phyloP scores from a whole-genome alignment of 2,113 vertebrate species.

The Bubo bubo region DNA sequence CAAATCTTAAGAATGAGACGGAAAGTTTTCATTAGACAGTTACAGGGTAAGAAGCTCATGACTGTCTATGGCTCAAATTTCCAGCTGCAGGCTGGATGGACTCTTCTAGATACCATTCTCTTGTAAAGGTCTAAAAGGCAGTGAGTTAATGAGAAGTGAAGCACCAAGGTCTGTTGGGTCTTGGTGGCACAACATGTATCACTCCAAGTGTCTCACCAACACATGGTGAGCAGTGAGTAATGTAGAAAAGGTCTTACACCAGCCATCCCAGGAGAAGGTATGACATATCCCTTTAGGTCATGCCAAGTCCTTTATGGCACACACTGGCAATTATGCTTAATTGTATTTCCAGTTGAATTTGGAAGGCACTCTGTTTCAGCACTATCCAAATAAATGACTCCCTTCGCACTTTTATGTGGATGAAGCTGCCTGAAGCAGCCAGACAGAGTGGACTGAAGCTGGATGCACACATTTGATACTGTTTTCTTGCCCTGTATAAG shows the following conservation, averaged over 20 bases:
- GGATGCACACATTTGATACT: neutral
- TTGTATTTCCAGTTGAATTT: neutral
- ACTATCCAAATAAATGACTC: neutral
- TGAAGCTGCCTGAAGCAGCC: neutral
- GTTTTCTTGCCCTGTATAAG: neutral
- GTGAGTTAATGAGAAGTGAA: neutral
- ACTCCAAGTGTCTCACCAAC: neutral
- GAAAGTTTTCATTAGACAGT: neutral
- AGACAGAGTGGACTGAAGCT: neutral
- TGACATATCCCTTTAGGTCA: neutral
- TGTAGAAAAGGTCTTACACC: accelerated
- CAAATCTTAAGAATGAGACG: neutral
- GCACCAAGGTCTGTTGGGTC: neutral
- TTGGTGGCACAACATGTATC: neutral
- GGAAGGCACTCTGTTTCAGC: neutral
- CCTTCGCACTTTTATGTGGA: neutral
- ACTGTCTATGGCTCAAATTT: neutral
- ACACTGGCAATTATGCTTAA: neutral
- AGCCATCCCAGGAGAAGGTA: neutral
- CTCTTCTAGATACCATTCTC: neutral
- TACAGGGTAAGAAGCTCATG: neutral
- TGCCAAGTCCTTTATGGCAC: neutral
- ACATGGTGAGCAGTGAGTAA: neutral
- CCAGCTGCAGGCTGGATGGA: neutral
- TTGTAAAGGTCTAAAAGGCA: neutral